Evolutionary conservation across 1,140 invertebrate species (phyloP), one percentile per base, ranked within the genome.

Genomic region (Melipona quadrifasciata): DNA sequence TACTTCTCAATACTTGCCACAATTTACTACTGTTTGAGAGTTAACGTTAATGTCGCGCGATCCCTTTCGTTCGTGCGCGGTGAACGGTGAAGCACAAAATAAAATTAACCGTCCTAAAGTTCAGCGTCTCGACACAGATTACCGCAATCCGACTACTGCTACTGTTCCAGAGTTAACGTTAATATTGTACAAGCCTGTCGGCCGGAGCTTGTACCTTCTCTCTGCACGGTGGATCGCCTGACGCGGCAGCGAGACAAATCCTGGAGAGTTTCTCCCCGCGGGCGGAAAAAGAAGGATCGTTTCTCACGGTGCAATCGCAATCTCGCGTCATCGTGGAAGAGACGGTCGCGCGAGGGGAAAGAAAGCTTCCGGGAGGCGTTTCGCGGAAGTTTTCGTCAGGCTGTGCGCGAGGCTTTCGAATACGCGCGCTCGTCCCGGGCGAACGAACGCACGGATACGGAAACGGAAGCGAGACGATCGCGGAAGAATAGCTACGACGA

Each of bases 251-350:
- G 53, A 39, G 6, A 21, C 24, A 21, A 39, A 34, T 53, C 31
- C 31, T 21, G n/a, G 31, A 51, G 21, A 39, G 51, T 16, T 61
- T 72, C 11, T n/a, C 64, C 3, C 24, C 24, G 2, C 21, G 47
- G 21, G 21, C 5, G 17, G n/a, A 31, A 6, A n/a, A 64, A 65
- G 58, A 47, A 31, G 61, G 21, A 39, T 57, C 73, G 21, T 47
- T 61, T 76, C 34, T 78, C 75, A 39, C 61, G 75, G n/a, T 14
- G 61, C 75, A 21, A 61, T 47, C 39, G 58, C 75, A 51, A 77
- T 77, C 21, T 61, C 75, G n/a, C n/a, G 10, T 47, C 34, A 14
- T 17, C 12, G 3, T 21, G 39, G 39, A 27, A 8, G n/a, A 51
- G 71, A n/a, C 58, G 11, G 55, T 27, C 6, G 58, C 58, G 24